These are phyloP conservation scores for Nesoenas mayeri DNA, from an alignment of 2,113 vertebrate genomes.

Conservation along the genomic window DNA sequence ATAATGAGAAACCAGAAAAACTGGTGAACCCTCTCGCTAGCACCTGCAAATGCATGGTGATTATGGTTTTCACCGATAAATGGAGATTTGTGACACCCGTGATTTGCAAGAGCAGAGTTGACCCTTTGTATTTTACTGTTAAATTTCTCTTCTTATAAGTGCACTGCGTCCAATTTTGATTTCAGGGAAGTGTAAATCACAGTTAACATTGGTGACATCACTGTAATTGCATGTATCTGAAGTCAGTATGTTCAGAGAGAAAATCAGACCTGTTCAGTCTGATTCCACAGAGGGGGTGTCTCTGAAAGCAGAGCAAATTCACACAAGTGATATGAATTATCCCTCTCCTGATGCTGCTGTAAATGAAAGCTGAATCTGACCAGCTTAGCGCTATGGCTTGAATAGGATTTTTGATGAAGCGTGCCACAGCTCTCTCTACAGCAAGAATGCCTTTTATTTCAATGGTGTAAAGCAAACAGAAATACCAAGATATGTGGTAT, in stretches of 20 bases:
- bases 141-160: neutral
- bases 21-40: neutral
- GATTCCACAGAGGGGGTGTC: neutral
- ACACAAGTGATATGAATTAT: neutral
- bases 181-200: neutral
- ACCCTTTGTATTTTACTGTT: neutral
- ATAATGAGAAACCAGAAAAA: slow-evolving; percentile 1
- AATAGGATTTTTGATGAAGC: neutral
- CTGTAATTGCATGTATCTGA: neutral
- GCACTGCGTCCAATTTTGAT: neutral
- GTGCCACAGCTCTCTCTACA: neutral
- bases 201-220: neutral
- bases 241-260: neutral
- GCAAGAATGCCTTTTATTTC: neutral
- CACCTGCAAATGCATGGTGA: neutral
- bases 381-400: neutral
- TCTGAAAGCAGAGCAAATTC: neutral
- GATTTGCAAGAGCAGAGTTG: neutral
- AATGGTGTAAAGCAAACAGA: neutral
- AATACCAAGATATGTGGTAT: neutral
- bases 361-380: neutral
- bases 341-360: neutral
- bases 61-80: neutral
- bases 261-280: neutral
- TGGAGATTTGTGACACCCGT: neutral